These are phyloP conservation scores for Pachyseris speciosa DNA, from an alignment of 64 coral and sea anemone species.

Conservation along the genomic window DNA sequence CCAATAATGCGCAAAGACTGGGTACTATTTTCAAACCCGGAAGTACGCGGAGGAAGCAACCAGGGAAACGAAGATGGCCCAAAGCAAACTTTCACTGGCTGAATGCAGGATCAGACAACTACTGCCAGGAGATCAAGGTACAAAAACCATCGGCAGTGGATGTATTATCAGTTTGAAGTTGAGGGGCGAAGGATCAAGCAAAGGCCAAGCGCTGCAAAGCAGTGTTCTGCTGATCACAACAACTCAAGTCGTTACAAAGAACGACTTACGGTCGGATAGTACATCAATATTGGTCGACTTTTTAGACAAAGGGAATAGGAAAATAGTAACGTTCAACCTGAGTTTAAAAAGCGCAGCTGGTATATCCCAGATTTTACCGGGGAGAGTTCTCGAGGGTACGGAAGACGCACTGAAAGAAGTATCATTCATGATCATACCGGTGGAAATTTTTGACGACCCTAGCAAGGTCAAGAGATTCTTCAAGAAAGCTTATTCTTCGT, in stretches of 20 bases:
- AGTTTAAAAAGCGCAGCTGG: neutral
- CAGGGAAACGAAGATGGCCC: neutral
- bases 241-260: conserved; percentile 2
- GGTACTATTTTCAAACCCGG: neutral
- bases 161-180: neutral
- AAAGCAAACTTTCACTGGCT: neutral
- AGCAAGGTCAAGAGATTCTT: neutral
- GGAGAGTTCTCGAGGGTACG: neutral
- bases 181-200: neutral
- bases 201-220: neutral
- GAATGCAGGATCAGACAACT: neutral
- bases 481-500: neutral
- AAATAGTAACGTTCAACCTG: neutral
- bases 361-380: neutral
- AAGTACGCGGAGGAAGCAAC: neutral
- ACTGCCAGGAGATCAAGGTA: neutral
- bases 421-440: neutral
- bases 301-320: neutral
- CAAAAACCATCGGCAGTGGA: conserved; percentile 3
- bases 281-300: neutral
- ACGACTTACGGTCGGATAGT: neutral
- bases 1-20: neutral
- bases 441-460: neutral
- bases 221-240: neutral
- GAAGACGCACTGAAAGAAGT: neutral